These are phyloP conservation scores for Alexandromys fortis DNA, from an alignment of 2,113 vertebrate species.

Conservation along the genomic window DNA sequence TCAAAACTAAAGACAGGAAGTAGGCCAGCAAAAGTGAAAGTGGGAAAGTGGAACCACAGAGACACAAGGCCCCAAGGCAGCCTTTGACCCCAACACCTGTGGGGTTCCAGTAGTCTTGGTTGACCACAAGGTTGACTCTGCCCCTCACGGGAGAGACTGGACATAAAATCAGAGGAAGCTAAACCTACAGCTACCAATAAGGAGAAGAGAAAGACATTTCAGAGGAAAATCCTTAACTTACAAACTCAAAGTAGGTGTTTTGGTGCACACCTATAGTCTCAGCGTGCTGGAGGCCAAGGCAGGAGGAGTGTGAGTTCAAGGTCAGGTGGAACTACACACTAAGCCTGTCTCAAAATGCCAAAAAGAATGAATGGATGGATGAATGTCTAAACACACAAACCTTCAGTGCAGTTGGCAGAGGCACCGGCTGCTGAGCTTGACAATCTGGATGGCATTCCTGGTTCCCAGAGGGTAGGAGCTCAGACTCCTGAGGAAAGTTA, in stretches of 20 bases:
- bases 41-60: neutral
- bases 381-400: neutral
- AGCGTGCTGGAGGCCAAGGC: neutral
- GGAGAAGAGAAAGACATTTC: neutral
- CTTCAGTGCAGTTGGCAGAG: neutral
- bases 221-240: neutral
- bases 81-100: neutral
- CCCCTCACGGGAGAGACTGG: accelerated
- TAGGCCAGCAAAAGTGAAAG: neutral
- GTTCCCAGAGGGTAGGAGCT: neutral
- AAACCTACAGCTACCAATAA: neutral
- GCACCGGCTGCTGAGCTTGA: neutral
- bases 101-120: neutral
- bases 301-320: neutral
- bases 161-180: neutral
- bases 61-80: neutral
- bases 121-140: neutral
- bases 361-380: neutral
- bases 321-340: neutral
- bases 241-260: neutral
- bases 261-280: neutral
- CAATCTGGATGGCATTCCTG: too few relatives aligned
- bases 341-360: neutral
- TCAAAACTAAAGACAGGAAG: neutral
- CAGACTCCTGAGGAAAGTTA: neutral